Evolutionary conservation across 2,113 vertebrate species (phyloP), one percentile per base, ranked within the genome.

Genomic region (Illadopsis cleaveri): DNA sequence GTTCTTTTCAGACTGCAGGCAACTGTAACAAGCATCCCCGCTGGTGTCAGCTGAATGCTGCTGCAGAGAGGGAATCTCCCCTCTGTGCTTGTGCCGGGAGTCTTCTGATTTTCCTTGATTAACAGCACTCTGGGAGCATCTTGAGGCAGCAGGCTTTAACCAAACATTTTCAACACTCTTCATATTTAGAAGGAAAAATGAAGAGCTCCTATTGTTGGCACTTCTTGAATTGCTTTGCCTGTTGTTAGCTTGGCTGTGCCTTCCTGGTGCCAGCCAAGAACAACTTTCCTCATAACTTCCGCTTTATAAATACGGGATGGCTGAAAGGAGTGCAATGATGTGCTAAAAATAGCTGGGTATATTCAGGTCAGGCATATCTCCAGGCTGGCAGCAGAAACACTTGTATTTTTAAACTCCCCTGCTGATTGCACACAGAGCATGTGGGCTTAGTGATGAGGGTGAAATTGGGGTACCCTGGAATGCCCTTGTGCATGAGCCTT

Each of bases 331-430:
- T 12, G 51, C 77, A 27, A 0, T 5, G 1, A 20, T 30, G 56
- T 1, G 3, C 93, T 93, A 87, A 84, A 90, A 91, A 89, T 87
- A 87, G 78, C 73, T 1, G 70, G 42, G 56, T 81, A 33, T 64
- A 76, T 93, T 93, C 81, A 82, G 96, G 96, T 97, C 94, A 94
- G 87, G 93, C 92, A 7, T 15, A 30, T 17, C 80, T 96, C 66
- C 84, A 89, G 82, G 11, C 84, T 68, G 89, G 60, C 92, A 82
- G 86, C 84, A 27, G 65, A 17, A 69, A 37, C 9, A 4, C 56
- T n/a, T 5, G 6, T 87, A 68, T 84, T 94, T 91, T 93, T 91
- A 89, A 84, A 71, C 51, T 1, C 66, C 40, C 65, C 51, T 7
- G 60, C 81, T 81, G 81, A 58, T 54, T 37, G 44, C 38, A 25